Evolutionary conservation across 2,888 invertebrate genomes (phyloP), one percentile per base, ranked within the genome.

Genomic region (Agelastica alni): DNA sequence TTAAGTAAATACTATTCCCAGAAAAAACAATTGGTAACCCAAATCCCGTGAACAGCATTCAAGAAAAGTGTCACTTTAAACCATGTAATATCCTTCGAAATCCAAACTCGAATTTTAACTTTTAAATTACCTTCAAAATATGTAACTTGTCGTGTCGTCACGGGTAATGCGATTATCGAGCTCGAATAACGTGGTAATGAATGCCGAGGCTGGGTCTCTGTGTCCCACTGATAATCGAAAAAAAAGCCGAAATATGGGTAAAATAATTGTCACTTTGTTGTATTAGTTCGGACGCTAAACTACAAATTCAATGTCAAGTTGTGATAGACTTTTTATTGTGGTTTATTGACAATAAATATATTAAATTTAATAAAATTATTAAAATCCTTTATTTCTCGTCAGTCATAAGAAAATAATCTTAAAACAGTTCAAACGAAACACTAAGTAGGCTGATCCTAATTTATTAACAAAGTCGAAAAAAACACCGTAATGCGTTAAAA

Each of bases 131-230:
- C 34, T 30, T 30, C 30, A 3, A 12, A 30, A 14, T 9, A n/a
- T 7, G n/a, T 14, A 16, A 13, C 7, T 34, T 34, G n/a, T 14
- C 34, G 9, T 34, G 7, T 9, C 14, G 34, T 34, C 14, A 34
- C 6, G 34, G 14, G 9, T 34, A 17, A 34, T 34, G 34, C 34
- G 34, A 34, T 34, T 34, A 34, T 16, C 13, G n/a, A 34, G 14
- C 3, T 34, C 16, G 34, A 7, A 34, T 34, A 26, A 34, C 34
- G 14, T 16, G 7, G 16, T 14, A 34, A 34, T n/a, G 14, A 34
- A 13, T 14, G 7, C 14, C 7, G n/a, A 14, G 17, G 34, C 7
- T 14, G 16, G 34, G n/a, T 16, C 17, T 6, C 14, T 13, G 34
- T 34, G 34, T 4, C 14, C 34, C 13, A 34, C 34, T 17, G 14